Conservation (phyloP, 2,113 vertebrate species). For the Deroptyus accipitrinus region DNA sequence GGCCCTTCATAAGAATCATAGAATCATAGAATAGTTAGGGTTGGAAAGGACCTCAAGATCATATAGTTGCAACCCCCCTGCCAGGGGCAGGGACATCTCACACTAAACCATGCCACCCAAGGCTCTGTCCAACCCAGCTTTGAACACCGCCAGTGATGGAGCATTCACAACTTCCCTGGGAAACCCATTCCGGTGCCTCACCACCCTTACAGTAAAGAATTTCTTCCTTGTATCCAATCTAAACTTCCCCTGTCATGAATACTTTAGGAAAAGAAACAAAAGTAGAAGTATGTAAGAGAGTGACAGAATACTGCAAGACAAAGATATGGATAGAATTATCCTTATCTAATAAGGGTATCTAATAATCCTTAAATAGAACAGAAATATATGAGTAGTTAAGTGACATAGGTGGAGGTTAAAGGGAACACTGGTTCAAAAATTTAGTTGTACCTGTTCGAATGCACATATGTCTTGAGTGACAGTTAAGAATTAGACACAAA, state of each 20-base stretch:
- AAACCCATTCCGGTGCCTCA: no score
- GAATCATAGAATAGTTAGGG: no score
- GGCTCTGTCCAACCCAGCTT: no score
- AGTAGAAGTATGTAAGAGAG: neutral
- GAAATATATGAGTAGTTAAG: neutral
- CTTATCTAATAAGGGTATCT: neutral
- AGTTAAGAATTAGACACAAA: neutral
- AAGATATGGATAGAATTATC: neutral
- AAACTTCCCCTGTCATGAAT: neutral
- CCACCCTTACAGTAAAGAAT: no score
- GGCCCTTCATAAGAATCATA: neutral
- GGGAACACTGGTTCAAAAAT: neutral
- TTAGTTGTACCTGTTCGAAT: neutral
- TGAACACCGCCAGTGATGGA: no score
- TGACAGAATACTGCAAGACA: neutral
- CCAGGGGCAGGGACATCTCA: no score
- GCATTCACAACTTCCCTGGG: no score
- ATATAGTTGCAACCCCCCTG: no score
- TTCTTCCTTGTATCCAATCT: no score
- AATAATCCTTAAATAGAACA: neutral
- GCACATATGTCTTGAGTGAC: neutral
- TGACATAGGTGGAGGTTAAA: neutral
- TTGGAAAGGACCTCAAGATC: no score
- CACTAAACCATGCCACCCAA: no score
- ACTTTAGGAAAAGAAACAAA: neutral